Conservation (phyloP, 1,140 invertebrate genomes). For the Bathynomus jamesi region DNA sequence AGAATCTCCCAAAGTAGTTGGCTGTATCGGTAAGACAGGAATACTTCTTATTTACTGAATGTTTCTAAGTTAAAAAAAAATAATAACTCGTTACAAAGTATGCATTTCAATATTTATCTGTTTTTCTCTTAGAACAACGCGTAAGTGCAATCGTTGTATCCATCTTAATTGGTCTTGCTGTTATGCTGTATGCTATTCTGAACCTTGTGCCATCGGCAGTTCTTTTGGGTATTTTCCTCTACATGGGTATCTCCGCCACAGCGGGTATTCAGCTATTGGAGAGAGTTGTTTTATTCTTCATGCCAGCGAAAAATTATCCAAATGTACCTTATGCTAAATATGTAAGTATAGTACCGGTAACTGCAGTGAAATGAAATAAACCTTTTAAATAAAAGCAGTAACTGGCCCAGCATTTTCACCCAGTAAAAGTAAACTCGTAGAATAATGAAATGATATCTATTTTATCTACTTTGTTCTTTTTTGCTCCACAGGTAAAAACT, state of each 20-base stretch:
- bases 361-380: no score
- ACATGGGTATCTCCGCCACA: conserved; percentile 90
- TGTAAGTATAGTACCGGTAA: no score
- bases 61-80: neutral
- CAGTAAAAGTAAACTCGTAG: neutral
- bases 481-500: conserved; percentile 62
- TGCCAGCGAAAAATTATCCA: conserved; percentile 90
- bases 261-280: conserved; percentile 89
- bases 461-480: no score
- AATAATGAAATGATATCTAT: no score
- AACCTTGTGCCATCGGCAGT: conserved; percentile 82
- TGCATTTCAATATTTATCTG: no score
- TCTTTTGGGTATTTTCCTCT: conserved; percentile 91
- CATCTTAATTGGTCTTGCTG: conserved; percentile 65
- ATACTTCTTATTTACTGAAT: conserved; percentile 37
- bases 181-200: conserved; percentile 71
- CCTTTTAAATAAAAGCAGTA: no score
- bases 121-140: conserved; percentile 78
- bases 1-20: conserved; percentile 82
- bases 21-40: conserved; percentile 72
- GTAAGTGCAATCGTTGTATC: conserved; percentile 66
- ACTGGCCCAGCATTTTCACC: no score
- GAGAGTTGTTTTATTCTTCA: conserved; percentile 71
- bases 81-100: neutral
- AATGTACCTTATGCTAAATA: conserved; percentile 53